Evolutionary conservation across 2,113 vertebrate species (phyloP).

Genomic region (Heterotis niloticus): DNA sequence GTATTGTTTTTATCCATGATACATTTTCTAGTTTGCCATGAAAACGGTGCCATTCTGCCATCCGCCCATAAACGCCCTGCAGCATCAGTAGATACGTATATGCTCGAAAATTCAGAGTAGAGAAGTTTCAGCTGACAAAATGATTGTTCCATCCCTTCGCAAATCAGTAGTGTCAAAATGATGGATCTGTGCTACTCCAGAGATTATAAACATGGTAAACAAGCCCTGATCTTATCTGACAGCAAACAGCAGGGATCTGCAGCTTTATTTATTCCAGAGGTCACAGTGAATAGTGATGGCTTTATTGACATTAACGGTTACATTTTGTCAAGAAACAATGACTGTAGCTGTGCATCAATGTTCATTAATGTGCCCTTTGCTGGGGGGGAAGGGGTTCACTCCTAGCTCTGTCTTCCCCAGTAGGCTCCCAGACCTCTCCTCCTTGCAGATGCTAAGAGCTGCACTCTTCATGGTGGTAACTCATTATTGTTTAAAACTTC

Average conservation of each 20-base stretch:
- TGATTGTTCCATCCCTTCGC: not conserved
- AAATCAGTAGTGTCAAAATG: not conserved
- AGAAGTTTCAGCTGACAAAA: not conserved
- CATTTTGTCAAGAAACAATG: no score
- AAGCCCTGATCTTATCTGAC: not conserved
- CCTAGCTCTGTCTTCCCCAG: no score
- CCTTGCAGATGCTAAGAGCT: not conserved
- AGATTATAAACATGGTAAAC: not conserved
- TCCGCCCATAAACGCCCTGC: not conserved
- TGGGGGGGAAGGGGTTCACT: no score
- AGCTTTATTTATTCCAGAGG: not conserved
- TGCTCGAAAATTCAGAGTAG: not conserved
- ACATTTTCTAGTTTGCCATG: not conserved
- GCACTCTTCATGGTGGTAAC: not conserved
- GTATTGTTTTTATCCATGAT: not conserved
- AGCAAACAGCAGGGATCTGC: not conserved
- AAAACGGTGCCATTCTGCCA: no score
- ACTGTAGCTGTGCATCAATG: no score
- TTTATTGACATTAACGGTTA: not conserved
- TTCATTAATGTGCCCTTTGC: not conserved
- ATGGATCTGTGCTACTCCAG: not conserved
- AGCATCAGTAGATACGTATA: not conserved
- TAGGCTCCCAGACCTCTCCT: not conserved
- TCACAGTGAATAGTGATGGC: not conserved
- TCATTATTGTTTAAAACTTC: not conserved